phyloP scores from a whole-genome alignment of 1,140 invertebrate genomes.

The Holotrichia oblita region DNA sequence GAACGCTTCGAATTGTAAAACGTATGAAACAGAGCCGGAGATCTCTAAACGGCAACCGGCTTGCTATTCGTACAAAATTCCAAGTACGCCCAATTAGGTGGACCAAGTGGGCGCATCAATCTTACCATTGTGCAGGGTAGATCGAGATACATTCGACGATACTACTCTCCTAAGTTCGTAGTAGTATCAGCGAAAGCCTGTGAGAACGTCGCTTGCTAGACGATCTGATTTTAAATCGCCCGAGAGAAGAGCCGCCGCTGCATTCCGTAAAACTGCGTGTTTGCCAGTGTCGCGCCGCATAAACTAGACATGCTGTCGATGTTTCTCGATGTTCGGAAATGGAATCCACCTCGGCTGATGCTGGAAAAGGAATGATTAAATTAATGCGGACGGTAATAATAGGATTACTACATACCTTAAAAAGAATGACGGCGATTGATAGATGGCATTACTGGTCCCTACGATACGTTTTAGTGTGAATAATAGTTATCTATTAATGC shows the following conservation, averaged over 20 bases:
- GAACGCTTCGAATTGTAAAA: no score
- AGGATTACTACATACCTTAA: background rate
- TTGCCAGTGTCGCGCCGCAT: slow-evolving; percentile 7
- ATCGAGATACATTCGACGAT: slow-evolving; percentile 19
- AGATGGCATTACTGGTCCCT: background rate
- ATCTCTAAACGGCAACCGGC: background rate
- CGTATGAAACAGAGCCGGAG: background rate
- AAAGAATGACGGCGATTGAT: background rate
- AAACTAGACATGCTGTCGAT: slow-evolving; percentile 29
- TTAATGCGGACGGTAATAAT: background rate
- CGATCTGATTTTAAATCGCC: slow-evolving; percentile 1
- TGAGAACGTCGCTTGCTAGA: background rate
- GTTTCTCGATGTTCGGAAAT: slow-evolving; percentile 5
- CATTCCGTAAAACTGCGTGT: slow-evolving; percentile 22
- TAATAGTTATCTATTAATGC: background rate
- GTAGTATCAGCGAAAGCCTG: background rate
- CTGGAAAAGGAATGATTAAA: slow-evolving; percentile 8
- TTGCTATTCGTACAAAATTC: slow-evolving; percentile 21
- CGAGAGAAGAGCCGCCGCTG: slow-evolving; percentile 10
- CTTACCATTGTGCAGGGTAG: slow-evolving; percentile 9
- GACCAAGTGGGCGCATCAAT: slow-evolving; percentile 27
- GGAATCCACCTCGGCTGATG: background rate
- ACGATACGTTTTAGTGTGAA: background rate
- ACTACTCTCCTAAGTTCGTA: background rate
- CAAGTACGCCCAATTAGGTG: slow-evolving; percentile 30